Evolutionary conservation across 2,888 invertebrate species (phyloP).

Genomic region (Gnatocerus cornutus): DNA sequence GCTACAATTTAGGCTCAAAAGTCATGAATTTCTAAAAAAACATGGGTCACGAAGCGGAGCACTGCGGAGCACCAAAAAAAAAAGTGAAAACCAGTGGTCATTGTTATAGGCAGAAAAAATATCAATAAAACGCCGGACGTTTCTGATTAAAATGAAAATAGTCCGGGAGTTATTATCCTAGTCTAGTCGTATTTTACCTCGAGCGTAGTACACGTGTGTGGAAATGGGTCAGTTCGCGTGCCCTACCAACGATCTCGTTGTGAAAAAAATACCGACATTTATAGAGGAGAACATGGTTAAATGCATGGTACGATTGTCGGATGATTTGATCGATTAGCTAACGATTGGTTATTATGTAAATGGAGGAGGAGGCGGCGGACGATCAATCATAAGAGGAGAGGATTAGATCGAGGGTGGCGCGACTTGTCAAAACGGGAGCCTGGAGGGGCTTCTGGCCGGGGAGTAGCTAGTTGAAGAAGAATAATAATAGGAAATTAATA

Average conservation of each 20-base stretch:
- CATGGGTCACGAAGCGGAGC: slow-evolving; percentile 1
- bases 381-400: slow-evolving; percentile 26
- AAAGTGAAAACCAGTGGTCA: too few relatives aligned
- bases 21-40: slow-evolving; percentile 8
- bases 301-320: slow-evolving; percentile 26
- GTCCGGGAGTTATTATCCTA: slow-evolving; percentile 16
- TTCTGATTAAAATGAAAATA: slow-evolving; percentile 20
- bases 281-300: slow-evolving; percentile 21
- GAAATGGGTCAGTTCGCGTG: slow-evolving; percentile 40
- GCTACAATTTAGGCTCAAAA: slow-evolving; percentile 2
- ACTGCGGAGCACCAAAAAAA: slow-evolving; percentile 2
- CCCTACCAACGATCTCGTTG: slow-evolving; percentile 34
- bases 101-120: not conserved
- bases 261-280: slow-evolving; percentile 38
- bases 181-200: slow-evolving; percentile 25
- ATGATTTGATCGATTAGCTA: slow-evolving; percentile 40
- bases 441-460: not conserved
- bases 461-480: too few relatives aligned
- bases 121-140: slow-evolving; percentile 6
- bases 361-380: slow-evolving; percentile 25
- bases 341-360: slow-evolving; percentile 46
- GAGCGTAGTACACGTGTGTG: slow-evolving; percentile 24
- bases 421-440: not conserved
- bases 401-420: slow-evolving; percentile 55
- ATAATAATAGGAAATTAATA: too few relatives aligned